These are phyloP conservation scores for Pygoscelis adeliae DNA, from an alignment of 2,113 vertebrate species.

Conservation along the genomic window DNA sequence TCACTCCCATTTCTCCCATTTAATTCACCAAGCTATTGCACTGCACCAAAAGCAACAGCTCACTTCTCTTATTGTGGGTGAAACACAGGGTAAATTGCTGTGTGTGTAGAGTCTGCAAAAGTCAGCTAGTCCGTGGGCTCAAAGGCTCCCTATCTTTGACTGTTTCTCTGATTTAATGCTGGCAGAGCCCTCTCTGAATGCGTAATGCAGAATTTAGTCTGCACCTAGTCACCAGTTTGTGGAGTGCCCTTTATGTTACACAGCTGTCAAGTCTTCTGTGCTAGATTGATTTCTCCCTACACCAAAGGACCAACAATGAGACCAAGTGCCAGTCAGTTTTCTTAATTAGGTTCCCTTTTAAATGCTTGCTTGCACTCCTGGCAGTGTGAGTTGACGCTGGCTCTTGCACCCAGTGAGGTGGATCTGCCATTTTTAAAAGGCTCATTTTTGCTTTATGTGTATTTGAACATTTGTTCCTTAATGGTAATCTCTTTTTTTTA, in stretches of 20 bases:
- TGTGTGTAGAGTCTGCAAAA: neutral
- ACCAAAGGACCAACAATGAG: conserved; percentile 13
- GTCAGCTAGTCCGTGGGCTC: neutral
- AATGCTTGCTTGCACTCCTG: conserved; percentile 28
- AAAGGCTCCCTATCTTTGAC: neutral
- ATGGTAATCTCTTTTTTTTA: neutral
- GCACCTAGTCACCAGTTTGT: neutral
- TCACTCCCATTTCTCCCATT: neutral
- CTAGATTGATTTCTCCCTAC: conserved; percentile 57
- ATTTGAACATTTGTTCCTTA: neutral
- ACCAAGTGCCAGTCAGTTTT: conserved; percentile 55
- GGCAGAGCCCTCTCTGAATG: neutral
- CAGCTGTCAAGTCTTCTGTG: conserved; percentile 29
- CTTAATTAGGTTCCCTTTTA: conserved; percentile 55
- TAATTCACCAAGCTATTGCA: neutral
- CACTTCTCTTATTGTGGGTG: neutral
- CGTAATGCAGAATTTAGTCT: neutral
- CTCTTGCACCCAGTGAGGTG: neutral
- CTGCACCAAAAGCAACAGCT: neutral
- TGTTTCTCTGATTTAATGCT: neutral
- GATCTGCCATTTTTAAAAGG: neutral
- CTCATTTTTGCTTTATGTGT: neutral
- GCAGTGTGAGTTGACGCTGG: neutral
- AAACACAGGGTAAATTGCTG: neutral
- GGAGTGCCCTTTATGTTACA: neutral